phyloP scores from a whole-genome alignment of 2,797 vertebrate species.

The Diplodus puntazzo region DNA sequence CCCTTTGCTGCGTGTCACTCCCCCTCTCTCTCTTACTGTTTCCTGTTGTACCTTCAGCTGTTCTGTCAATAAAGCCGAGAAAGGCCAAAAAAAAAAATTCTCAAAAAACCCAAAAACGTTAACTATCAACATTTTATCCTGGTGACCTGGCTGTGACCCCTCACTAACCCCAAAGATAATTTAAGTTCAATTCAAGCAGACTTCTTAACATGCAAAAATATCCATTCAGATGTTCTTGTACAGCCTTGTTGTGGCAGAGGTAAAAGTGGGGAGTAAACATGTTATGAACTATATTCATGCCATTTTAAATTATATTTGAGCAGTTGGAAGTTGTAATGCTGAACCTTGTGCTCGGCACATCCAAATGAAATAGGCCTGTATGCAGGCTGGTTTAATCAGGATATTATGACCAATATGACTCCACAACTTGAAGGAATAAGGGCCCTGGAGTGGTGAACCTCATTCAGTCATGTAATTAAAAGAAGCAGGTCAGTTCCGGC shows the following conservation, averaged over 20 bases:
- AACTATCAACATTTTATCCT: too few species aligned
- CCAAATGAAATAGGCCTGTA: neutral
- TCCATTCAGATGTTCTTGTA: neutral
- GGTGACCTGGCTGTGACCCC: neutral
- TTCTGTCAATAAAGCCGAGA: too few species aligned
- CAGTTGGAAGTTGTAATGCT: neutral
- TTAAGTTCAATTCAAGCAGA: neutral
- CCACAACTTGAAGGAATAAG: neutral
- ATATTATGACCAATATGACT: neutral
- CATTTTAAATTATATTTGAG: neutral
- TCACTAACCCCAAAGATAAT: neutral
- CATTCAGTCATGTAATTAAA: neutral
- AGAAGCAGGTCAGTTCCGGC: neutral
- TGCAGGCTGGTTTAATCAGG: slow-evolving; percentile 1
- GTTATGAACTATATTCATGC: neutral
- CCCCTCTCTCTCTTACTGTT: too few species aligned
- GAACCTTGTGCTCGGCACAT: neutral
- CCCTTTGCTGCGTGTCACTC: too few species aligned
- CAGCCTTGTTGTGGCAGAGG: neutral
- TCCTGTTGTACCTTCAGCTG: too few species aligned
- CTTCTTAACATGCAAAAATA: neutral
- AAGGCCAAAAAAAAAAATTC: too few species aligned
- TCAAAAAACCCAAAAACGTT: too few species aligned
- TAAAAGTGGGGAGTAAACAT: neutral
- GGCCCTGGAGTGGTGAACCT: neutral